Conservation (phyloP, 2,888 invertebrate species). For the Parnassius smintheus region DNA sequence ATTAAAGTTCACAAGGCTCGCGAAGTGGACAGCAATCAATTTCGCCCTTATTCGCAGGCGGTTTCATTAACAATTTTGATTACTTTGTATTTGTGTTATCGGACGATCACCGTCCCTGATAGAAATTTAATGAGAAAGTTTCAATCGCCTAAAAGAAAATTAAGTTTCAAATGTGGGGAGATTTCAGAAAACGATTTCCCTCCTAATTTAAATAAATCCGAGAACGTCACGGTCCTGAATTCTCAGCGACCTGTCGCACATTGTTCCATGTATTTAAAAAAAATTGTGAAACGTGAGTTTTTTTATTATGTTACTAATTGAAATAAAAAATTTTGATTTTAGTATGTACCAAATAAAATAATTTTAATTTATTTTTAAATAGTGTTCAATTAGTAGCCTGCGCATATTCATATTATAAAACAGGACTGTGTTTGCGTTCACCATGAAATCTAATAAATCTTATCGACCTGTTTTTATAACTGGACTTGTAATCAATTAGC, state of each 20-base stretch:
- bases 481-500: no score
- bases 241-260: no score
- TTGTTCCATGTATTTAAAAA: no score
- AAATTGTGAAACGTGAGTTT: no score
- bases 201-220: constrained; percentile 57
- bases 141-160: constrained; percentile 58
- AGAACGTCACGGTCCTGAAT: neutral
- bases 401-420: no score
- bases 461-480: no score
- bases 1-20: constrained; percentile 11
- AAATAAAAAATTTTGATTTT: no score
- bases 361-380: no score
- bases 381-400: no score
- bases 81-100: constrained; percentile 69
- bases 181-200: constrained; percentile 43
- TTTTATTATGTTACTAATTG: no score
- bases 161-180: constrained; percentile 55
- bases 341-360: no score
- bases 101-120: constrained; percentile 44
- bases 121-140: constrained; percentile 64
- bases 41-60: constrained; percentile 33
- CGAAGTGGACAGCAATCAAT: constrained; percentile 26
- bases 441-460: constrained; percentile 19
- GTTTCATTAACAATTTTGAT: constrained; percentile 66
- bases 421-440: constrained; percentile 17